Conservation (phyloP, 2,888 invertebrate genomes). For the Scrobipalpa atriplicella region DNA sequence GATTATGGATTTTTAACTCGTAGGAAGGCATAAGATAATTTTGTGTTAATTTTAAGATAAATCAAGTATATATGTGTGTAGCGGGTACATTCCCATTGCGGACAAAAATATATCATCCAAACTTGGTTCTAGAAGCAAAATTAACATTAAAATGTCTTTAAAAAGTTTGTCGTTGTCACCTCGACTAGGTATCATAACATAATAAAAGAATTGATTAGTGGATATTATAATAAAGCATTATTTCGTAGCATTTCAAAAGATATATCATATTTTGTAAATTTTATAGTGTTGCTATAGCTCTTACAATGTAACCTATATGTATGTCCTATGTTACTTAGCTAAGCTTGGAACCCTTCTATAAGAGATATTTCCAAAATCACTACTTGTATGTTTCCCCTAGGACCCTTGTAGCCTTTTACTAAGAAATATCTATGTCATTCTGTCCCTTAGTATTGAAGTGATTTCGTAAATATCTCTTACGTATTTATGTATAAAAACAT, state of each 20-base stretch:
- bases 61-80: slow-evolving; percentile 5
- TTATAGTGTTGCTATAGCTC: slow-evolving; percentile 81
- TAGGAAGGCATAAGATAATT: slow-evolving; percentile 14
- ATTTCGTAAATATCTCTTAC: slow-evolving; percentile 30
- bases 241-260: slow-evolving; percentile 80
- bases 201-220: slow-evolving; percentile 77
- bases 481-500: slow-evolving; percentile 42
- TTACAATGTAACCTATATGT: slow-evolving; percentile 73
- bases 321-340: slow-evolving; percentile 75
- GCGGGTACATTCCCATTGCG: not conserved
- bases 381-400: slow-evolving; percentile 15
- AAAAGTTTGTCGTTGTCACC: not conserved
- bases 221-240: slow-evolving; percentile 69
- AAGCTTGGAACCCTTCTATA: slow-evolving; percentile 77
- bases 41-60: slow-evolving; percentile 2
- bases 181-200: slow-evolving; percentile 14
- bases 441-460: not conserved
- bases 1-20: slow-evolving; percentile 9
- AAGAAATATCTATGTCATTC: slow-evolving; percentile 10
- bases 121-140: slow-evolving; percentile 10
- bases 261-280: slow-evolving; percentile 84
- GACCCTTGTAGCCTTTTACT: not conserved
- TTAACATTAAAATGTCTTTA: slow-evolving; percentile 3
- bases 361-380: slow-evolving; percentile 17
- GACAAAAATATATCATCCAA: not conserved